Percentiles rank a stretch among this genome's conserved stretches.
These are phyloP conservation scores for Daboia siamensis DNA, from an alignment of 2,113 vertebrate genomes.

Conservation along the genomic window DNA sequence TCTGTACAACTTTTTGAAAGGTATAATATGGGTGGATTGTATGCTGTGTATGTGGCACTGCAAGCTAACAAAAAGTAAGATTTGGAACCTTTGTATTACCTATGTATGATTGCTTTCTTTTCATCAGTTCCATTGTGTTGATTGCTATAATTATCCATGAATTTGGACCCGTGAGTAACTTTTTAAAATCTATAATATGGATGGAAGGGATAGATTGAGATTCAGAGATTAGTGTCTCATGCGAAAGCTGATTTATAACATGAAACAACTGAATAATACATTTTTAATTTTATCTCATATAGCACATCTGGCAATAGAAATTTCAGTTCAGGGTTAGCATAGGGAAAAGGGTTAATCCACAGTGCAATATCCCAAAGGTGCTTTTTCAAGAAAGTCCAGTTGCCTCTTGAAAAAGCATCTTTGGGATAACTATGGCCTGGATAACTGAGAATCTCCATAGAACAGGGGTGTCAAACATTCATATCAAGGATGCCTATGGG, in stretches of 20 bases:
- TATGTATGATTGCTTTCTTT: neutral
- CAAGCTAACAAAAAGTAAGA: neutral
- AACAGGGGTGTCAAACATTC: no score
- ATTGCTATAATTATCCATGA: neutral
- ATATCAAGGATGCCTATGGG: no score
- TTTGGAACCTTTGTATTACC: neutral
- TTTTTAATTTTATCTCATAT: neutral
- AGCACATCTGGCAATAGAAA: neutral
- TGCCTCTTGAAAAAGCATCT: no score
- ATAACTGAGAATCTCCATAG: no score
- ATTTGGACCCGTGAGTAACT: neutral
- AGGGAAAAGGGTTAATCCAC: neutral
- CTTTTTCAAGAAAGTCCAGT: no score
- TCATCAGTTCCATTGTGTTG: neutral
- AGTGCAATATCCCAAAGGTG: neutral
- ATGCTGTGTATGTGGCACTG: neutral
- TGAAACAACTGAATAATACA: neutral
- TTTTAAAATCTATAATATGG: neutral
- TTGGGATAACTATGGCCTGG: no score
- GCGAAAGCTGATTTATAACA: neutral
- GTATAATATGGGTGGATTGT: neutral
- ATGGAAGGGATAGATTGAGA: neutral
- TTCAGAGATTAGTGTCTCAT: neutral
- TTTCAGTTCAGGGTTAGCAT: neutral
- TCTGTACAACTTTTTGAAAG: neutral